phyloP scores from a whole-genome alignment of 2,888 invertebrate genomes.

The Ormyrus nitidulus region DNA sequence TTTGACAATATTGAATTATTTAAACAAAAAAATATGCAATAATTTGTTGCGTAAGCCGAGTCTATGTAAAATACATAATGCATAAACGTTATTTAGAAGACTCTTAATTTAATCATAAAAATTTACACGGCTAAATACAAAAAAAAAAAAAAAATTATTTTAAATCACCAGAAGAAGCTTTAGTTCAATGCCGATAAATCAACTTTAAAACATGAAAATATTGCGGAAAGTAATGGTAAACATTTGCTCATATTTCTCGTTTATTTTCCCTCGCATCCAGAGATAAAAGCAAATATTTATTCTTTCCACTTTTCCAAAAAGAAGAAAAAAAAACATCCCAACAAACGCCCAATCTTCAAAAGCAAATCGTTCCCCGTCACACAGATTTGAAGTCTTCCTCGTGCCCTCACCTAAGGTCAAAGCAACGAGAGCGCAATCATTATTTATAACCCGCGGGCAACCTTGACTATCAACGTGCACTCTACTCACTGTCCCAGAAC shows the following conservation, averaged over 20 bases:
- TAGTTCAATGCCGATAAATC: neutral
- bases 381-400: constrained; percentile 1
- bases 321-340: neutral
- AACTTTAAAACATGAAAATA: constrained; percentile 9
- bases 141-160: too few species aligned
- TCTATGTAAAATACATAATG: too few species aligned
- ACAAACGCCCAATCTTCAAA: neutral
- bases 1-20: too few species aligned
- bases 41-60: too few species aligned
- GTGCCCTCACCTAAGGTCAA: constrained; percentile 32
- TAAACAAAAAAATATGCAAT: too few species aligned
- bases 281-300: neutral
- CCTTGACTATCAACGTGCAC: neutral
- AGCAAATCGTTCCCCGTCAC: neutral
- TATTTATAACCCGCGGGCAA: constrained; percentile 38
- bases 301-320: neutral
- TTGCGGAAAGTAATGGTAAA: neutral
- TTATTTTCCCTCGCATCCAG: neutral
- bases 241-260: too few species aligned
- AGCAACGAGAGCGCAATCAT: constrained; percentile 14
- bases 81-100: too few species aligned
- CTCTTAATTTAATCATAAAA: too few species aligned
- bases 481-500: too few species aligned
- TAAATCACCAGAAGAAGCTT: too few species aligned
- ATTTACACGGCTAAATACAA: too few species aligned